These are phyloP conservation scores for Sycobia sp. DNA, from an alignment of 1,140 invertebrate species.

Conservation along the genomic window DNA sequence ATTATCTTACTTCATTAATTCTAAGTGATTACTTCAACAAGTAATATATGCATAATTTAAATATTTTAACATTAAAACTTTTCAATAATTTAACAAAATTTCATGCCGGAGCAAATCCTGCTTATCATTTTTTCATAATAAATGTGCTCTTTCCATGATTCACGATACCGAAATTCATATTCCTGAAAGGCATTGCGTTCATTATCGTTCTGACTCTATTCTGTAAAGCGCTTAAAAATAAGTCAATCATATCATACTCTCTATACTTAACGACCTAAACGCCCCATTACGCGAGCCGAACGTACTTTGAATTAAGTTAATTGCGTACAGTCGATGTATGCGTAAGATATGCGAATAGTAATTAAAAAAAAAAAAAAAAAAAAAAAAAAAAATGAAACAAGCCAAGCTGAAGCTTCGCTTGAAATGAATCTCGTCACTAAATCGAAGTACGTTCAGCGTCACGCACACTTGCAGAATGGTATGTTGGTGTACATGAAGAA, in stretches of 20 bases:
- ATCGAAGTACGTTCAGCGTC: constrained; percentile 53
- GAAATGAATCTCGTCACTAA: not conserved
- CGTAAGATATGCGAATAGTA: too few relatives aligned
- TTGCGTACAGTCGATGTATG: not conserved
- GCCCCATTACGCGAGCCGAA: constrained; percentile 44
- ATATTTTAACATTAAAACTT: not conserved
- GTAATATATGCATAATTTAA: too few relatives aligned
- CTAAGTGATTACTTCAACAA: too few relatives aligned
- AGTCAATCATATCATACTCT: constrained; percentile 39
- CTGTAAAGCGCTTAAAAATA: not conserved
- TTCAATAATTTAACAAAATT: not conserved
- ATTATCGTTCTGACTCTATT: constrained; percentile 17
- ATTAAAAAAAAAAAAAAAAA: too few relatives aligned
- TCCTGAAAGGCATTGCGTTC: too few relatives aligned
- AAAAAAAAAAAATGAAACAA: too few relatives aligned
- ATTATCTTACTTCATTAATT: too few relatives aligned
- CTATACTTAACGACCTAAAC: constrained; percentile 40
- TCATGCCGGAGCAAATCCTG: too few relatives aligned
- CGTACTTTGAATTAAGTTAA: constrained; percentile 49
- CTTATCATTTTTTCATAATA: too few relatives aligned
- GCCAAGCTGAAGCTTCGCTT: too few relatives aligned
- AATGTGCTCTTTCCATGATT: too few relatives aligned
- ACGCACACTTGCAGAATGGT: constrained; percentile 62
- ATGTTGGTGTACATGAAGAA: constrained; percentile 62
- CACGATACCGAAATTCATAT: not conserved